Base-by-base conservation (phyloP, 2,113 vertebrate genomes). In the Cyprinodon variegatus region DNA sequence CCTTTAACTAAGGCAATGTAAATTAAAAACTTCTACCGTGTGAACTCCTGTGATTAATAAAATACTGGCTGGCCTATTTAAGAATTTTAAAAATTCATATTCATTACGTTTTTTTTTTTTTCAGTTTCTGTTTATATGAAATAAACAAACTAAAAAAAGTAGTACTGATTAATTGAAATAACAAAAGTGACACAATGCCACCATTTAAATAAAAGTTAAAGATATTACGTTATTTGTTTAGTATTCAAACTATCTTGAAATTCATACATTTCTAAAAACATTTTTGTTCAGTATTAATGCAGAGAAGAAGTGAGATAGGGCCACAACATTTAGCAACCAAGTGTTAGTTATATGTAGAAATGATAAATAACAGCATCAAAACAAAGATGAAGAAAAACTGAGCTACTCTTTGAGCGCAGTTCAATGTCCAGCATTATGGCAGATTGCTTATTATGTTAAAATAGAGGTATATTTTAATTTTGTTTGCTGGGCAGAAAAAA, bases 401-500 rank as follows among this genome's bases (percentile, higher is more conserved):
- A 57, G 38, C 5, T 6, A 72, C 6, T 50, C 0, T 15, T 66
- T 61, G 60, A 40, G 65, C 60, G 17, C 15, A 45, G 29, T 57
- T 65, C 60, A 1, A 70, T 65, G 37, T 45, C 50, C 7, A 11
- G 13, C 20, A 37, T 65, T 37, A 11, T 12, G 5, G 29, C 29
- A 50, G 22, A 20, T 70, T 70, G n/a, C 65, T 38, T 59, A 13
- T 3, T 61, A 29, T 41, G 9, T n/a, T 9, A 13, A 22, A 1
- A 20, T 17, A 65, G n/a, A 1, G 43, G 15, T 3, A 22, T 4
- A 41, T 43, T 43, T 3, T 22, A 11, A 43, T 0, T 0, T 46
- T 65, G n/a, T 20, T 41, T 73, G 71, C 0, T 36, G 60, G n/a
- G 69, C 57, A 61, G 57, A 41, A 29, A 61, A 57, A 57, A 15